These are phyloP conservation scores for Corvus hawaiiensis DNA, from an alignment of 2,113 vertebrate species.

Conservation along the genomic window DNA sequence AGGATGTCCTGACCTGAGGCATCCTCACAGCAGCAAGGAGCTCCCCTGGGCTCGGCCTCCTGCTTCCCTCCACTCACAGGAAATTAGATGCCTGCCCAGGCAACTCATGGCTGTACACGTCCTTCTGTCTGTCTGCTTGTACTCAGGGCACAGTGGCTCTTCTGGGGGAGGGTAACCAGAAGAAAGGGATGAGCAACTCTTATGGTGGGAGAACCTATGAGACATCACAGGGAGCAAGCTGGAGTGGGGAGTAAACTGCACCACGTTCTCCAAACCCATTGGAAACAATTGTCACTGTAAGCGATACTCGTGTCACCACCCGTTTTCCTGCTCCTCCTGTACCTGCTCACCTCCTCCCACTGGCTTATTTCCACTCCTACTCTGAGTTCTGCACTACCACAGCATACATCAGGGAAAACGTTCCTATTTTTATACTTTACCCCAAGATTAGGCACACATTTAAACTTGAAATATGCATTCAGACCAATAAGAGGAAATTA, in stretches of 20 bases:
- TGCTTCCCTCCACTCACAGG: not conserved
- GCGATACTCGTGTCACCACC: fast-evolving
- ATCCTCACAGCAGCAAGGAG: not conserved
- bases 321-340: not conserved
- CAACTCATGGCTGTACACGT: fast-evolving
- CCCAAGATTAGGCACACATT: not conserved
- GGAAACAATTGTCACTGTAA: not conserved
- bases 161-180: not conserved
- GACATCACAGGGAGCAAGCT: not conserved
- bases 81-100: not conserved
- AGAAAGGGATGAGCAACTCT: not conserved
- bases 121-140: not conserved
- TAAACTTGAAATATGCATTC: not conserved
- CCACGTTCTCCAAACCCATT: fast-evolving
- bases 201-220: not conserved
- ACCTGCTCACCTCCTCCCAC: not conserved
- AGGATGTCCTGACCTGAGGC: not conserved
- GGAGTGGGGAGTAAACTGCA: not conserved
- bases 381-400: not conserved
- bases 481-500: not conserved
- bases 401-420: not conserved
- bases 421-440: not conserved
- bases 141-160: not conserved
- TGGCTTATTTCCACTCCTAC: not conserved
- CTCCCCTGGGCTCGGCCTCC: not conserved